Evolutionary conservation across 2,888 invertebrate genomes (phyloP).

Genomic region (Linnaemya vulpina): DNA sequence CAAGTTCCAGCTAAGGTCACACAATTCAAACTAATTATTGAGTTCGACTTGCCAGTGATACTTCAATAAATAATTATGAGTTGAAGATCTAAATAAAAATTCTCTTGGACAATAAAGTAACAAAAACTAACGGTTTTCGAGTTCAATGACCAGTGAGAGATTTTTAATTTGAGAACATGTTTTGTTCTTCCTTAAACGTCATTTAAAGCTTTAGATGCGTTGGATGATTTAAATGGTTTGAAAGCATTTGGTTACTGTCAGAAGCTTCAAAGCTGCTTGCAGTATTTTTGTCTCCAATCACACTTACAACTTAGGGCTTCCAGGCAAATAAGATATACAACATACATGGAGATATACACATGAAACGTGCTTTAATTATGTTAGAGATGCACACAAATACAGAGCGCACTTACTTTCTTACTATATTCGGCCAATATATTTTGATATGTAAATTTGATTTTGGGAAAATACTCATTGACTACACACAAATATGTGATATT

Average conservation of each 20-base stretch:
- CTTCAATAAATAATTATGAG: not conserved
- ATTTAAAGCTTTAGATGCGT: not conserved
- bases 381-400: too few species aligned
- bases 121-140: slow-evolving; percentile 50
- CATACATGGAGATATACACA: too few species aligned
- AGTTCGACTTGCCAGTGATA: not conserved
- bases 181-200: not conserved
- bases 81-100: not conserved
- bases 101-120: slow-evolving; percentile 2
- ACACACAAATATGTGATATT: too few species aligned
- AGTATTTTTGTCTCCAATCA: not conserved
- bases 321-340: not conserved
- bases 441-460: too few species aligned
- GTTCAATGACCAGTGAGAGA: slow-evolving; percentile 59
- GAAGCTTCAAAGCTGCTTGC: not conserved
- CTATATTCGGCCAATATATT: too few species aligned
- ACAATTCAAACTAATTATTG: slow-evolving; percentile 49
- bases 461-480: too few species aligned
- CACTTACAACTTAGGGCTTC: not conserved
- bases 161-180: not conserved
- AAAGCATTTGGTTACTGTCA: not conserved
- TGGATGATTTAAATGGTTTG: not conserved
- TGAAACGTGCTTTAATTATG: too few species aligned
- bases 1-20: slow-evolving; percentile 54
- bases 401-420: too few species aligned